A percentile compares a stretch with the other conserved stretches of the same genome.
phyloP scores from a whole-genome alignment of 2,797 vertebrate genomes.

The Sternarchorhynchus goeldii region DNA sequence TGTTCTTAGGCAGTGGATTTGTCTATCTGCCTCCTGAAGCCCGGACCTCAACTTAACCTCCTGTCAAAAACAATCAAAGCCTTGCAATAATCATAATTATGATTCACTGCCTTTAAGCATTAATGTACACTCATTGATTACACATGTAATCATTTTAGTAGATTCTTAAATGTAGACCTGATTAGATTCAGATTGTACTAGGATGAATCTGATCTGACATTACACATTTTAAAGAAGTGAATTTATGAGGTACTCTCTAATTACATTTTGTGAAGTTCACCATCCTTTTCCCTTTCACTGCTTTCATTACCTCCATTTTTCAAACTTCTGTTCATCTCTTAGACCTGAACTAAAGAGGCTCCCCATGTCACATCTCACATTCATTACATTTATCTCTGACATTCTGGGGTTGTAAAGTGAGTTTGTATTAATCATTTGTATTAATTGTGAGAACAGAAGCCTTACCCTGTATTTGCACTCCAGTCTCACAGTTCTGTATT shows the following conservation, averaged over 20 bases:
- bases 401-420: background rate
- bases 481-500: slow-evolving; percentile 79
- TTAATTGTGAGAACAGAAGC: background rate
- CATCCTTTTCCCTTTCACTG: slow-evolving; percentile 23
- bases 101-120: background rate
- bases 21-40: slow-evolving; percentile 51
- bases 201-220: background rate
- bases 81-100: background rate
- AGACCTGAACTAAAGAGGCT: background rate
- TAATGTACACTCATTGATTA: too few species aligned
- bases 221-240: background rate
- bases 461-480: background rate
- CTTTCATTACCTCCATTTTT: slow-evolving; percentile 64
- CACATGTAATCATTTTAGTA: too few species aligned
- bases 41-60: background rate
- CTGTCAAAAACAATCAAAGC: background rate
- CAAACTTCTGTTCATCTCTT: background rate
- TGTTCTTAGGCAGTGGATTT: slow-evolving; percentile 51
- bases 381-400: background rate
- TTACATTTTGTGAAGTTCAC: slow-evolving; percentile 31
- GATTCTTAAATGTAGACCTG: too few species aligned
- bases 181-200: too few species aligned
- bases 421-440: background rate
- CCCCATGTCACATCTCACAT: background rate
- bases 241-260: background rate